A percentile compares a stretch with the other conserved stretches of the same genome.
Conservation (phyloP, 2,113 vertebrate species). For the Mellivora capensis region DNA sequence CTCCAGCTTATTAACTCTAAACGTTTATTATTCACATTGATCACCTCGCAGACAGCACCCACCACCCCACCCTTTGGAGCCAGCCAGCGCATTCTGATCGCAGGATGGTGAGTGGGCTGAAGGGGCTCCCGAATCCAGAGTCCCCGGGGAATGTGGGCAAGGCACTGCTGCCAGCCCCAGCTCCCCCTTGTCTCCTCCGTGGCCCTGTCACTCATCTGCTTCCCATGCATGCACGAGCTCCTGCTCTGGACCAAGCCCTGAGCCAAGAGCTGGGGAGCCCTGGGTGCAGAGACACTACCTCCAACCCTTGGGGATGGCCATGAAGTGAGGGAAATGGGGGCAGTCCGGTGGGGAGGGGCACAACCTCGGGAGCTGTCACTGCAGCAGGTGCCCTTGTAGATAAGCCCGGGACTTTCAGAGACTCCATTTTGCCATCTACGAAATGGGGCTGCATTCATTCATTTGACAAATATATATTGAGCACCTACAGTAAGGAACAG, state of each 20-base stretch:
- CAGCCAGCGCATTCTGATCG: background rate
- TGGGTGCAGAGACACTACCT: too few species aligned
- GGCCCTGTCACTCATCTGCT: background rate
- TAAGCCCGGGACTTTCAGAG: background rate
- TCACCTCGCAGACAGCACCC: slow-evolving; percentile 40
- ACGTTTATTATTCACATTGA: slow-evolving; percentile 69
- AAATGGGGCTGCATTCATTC: background rate
- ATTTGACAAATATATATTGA: background rate
- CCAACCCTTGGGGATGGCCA: background rate
- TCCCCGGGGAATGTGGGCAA: background rate
- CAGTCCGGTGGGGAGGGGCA: background rate
- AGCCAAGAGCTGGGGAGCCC: background rate
- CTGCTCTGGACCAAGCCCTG: background rate
- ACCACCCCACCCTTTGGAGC: background rate
- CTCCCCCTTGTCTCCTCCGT: background rate
- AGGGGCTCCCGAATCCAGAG: background rate
- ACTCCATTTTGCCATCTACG: background rate
- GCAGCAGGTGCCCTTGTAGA: background rate
- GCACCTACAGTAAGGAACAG: background rate
- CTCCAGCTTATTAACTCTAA: slow-evolving; percentile 72
- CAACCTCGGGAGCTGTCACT: rapidly evolving
- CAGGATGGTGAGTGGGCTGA: background rate
- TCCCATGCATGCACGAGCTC: background rate
- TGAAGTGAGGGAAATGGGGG: background rate
- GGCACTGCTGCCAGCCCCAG: background rate